phyloP scores from a whole-genome alignment of 2,888 invertebrate genomes.

The Ametastegia equiseti region DNA sequence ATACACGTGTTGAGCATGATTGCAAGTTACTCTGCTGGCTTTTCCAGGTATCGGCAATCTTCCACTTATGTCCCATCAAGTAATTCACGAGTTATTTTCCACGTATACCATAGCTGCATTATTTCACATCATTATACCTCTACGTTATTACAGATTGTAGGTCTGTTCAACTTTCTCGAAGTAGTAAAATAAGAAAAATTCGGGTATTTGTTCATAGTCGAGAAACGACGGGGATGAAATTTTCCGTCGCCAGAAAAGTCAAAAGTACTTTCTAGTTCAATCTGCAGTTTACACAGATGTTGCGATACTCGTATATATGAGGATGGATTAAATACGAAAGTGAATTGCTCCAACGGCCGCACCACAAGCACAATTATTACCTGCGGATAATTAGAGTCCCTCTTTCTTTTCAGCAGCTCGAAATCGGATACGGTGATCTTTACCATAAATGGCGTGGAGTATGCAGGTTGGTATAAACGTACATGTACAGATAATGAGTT shows the following conservation, averaged over 20 bases:
- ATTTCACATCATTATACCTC: not conserved
- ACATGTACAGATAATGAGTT: not conserved
- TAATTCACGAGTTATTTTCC: not conserved
- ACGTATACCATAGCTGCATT: not conserved
- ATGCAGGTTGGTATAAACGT: slow-evolving; percentile 7
- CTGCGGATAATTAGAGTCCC: not conserved
- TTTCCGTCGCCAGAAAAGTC: no score
- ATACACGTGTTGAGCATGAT: not conserved
- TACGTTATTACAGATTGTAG: no score
- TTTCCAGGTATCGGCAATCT: not conserved
- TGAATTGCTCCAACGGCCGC: not conserved
- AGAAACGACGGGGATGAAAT: not conserved
- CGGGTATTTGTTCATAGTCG: no score
- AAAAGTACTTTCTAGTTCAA: no score
- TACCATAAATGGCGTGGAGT: slow-evolving; percentile 16
- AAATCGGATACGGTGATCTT: not conserved
- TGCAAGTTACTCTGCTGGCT: not conserved
- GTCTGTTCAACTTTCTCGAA: no score
- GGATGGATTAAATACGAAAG: not conserved
- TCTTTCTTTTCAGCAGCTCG: not conserved
- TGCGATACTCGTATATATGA: not conserved
- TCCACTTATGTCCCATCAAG: not conserved
- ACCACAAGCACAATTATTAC: not conserved
- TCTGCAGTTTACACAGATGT: no score
- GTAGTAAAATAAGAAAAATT: no score